Conservation (phyloP, 1,140 invertebrate species). For the Cherax destructor region DNA sequence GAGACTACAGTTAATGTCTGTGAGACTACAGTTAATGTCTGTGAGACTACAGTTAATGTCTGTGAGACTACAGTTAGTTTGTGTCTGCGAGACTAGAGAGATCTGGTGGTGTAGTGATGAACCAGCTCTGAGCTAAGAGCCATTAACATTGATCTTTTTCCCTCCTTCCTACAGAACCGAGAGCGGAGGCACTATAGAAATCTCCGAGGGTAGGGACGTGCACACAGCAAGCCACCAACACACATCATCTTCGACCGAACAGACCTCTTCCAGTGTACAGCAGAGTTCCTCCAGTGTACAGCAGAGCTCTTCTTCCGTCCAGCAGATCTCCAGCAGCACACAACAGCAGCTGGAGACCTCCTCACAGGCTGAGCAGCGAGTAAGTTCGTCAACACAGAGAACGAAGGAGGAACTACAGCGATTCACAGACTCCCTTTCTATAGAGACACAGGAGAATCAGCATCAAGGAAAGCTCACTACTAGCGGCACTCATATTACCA, state of each 20-base stretch:
- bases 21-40: too few relatives aligned
- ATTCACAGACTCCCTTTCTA: slow-evolving; percentile 46
- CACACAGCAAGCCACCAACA: slow-evolving; percentile 16
- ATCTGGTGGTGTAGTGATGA: too few relatives aligned
- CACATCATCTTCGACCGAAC: slow-evolving; percentile 36
- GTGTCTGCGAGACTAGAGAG: too few relatives aligned
- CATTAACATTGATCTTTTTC: too few relatives aligned
- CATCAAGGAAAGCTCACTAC: slow-evolving; percentile 49
- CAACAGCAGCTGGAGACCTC: slow-evolving; percentile 13
- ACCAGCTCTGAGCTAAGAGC: too few relatives aligned
- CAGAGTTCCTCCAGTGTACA: slow-evolving; percentile 38
- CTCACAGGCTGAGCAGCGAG: not conserved
- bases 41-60: too few relatives aligned
- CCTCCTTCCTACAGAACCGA: slow-evolving; percentile 8
- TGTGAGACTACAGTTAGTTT: too few relatives aligned
- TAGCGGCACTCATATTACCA: slow-evolving; percentile 29
- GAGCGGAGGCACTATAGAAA: slow-evolving; percentile 34
- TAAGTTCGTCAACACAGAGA: slow-evolving; percentile 23
- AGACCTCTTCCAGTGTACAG: slow-evolving; percentile 43
- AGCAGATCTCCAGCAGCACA: slow-evolving; percentile 17
- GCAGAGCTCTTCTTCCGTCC: slow-evolving; percentile 15
- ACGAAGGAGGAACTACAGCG: slow-evolving; percentile 51
- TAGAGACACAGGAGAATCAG: slow-evolving; percentile 51
- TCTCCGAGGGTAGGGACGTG: slow-evolving; percentile 35
- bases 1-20: too few relatives aligned